Conservation (phyloP, 2,113 vertebrate species). For the Caracal caracal region DNA sequence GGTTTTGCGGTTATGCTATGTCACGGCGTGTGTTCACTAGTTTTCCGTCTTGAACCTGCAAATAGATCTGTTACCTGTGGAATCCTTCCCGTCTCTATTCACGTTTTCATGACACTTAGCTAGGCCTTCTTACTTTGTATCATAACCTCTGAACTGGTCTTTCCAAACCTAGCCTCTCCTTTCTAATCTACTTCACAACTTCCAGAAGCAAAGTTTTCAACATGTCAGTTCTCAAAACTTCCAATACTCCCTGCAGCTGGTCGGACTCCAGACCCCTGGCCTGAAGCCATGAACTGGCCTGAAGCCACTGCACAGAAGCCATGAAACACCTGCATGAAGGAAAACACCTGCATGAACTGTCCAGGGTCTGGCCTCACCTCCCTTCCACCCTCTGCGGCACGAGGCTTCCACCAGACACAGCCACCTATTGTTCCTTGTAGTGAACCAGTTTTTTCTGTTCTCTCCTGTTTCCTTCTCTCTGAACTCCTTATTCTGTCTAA, state of each 20-base stretch:
- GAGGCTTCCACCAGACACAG: background rate
- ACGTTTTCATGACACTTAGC: background rate
- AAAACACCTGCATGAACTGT: too few relatives aligned
- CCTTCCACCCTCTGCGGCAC: accelerated
- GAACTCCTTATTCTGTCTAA: background rate
- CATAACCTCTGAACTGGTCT: background rate
- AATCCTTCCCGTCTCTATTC: background rate
- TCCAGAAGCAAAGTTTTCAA: constrained; percentile 11
- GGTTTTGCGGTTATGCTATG: background rate
- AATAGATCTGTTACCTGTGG: background rate
- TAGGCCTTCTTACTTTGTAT: background rate
- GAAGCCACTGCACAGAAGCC: too few relatives aligned
- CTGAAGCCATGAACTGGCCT: background rate
- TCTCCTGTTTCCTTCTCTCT: background rate
- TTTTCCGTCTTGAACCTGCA: background rate
- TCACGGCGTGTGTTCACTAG: accelerated
- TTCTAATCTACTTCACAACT: background rate
- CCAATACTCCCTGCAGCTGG: background rate
- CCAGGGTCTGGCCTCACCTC: background rate
- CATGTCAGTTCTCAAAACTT: background rate
- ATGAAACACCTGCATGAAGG: too few relatives aligned
- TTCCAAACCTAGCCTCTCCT: background rate
- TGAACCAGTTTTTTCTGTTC: background rate
- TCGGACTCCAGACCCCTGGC: background rate
- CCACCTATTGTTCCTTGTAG: background rate